Evolutionary conservation across 2,888 invertebrate genomes (phyloP).

Genomic region (Julus scandinavius): DNA sequence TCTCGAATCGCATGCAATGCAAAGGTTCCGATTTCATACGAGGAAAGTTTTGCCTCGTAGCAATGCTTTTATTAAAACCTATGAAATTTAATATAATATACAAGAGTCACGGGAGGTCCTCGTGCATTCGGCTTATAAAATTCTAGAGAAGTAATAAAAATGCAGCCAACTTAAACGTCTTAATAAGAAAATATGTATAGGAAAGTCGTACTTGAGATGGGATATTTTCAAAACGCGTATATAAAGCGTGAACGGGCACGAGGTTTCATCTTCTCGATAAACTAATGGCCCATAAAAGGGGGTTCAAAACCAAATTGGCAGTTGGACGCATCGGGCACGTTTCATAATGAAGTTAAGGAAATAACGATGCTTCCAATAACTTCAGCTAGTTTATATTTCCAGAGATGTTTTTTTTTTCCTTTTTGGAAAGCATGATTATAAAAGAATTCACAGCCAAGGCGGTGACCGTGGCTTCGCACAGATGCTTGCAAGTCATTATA

Average conservation of each 20-base stretch:
- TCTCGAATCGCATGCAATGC: neutral
- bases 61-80: neutral
- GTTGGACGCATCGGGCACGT: conserved; percentile 43
- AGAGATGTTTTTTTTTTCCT: neutral
- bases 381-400: neutral
- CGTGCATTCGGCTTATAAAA: conserved; percentile 13
- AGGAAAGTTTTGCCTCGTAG: neutral
- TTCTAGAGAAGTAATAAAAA: neutral
- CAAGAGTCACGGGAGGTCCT: conserved; percentile 2
- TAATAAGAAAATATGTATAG: conserved; percentile 20
- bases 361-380: conserved; percentile 23
- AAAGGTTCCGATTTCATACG: neutral
- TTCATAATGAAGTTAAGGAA: conserved; percentile 40
- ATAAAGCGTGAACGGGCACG: neutral
- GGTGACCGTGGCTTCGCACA: neutral
- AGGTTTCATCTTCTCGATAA: conserved; percentile 33
- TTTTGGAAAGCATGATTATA: neutral
- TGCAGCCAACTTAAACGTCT: conserved; percentile 39
- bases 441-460: neutral
- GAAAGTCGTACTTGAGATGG: neutral
- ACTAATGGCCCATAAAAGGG: conserved; percentile 43
- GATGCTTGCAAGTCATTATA: neutral
- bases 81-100: conserved; percentile 37
- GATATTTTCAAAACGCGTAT: neutral
- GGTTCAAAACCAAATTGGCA: conserved; percentile 46